phyloP scores from a whole-genome alignment of 2,797 vertebrate genomes.

The Sebastes itinus region DNA sequence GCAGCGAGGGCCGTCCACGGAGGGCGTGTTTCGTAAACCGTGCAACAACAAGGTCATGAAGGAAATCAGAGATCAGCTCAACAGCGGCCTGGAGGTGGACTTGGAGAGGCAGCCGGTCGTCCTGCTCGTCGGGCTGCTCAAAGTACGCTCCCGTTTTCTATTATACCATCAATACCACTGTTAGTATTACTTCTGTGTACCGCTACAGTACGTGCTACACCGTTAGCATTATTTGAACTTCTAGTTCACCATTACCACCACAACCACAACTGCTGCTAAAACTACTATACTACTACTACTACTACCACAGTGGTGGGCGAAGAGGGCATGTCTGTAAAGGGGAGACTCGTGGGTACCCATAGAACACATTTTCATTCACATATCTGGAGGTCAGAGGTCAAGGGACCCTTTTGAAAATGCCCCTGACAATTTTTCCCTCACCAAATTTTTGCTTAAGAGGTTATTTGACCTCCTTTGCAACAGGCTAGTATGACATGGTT shows the following conservation, averaged over 20 bases:
- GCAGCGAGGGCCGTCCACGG: conserved; percentile 87
- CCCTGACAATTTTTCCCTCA: no score
- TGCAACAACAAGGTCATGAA: conserved; percentile 90
- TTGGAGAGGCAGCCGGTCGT: conserved; percentile 84
- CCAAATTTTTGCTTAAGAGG: no score
- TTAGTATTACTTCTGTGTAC: no score
- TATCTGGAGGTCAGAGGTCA: no score
- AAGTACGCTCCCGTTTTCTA: conserved; percentile 78
- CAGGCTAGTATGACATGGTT: no score
- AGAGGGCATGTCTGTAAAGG: no score
- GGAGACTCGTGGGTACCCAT: no score
- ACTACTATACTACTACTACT: not conserved
- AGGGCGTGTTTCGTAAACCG: conserved; percentile 92
- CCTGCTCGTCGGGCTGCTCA: conserved; percentile 90
- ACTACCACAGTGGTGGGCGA: not conserved
- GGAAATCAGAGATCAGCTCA: conserved; percentile 89
- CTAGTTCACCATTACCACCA: not conserved
- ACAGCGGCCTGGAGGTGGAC: conserved; percentile 82
- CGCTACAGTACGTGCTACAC: not conserved
- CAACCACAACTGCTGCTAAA: not conserved
- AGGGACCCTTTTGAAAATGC: no score
- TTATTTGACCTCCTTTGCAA: no score
- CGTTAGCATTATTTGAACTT: not conserved
- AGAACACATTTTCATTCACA: no score
- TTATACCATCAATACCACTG: not conserved